These are phyloP conservation scores for Clinocottus analis DNA, from an alignment of 2,113 vertebrate genomes.

Conservation along the genomic window DNA sequence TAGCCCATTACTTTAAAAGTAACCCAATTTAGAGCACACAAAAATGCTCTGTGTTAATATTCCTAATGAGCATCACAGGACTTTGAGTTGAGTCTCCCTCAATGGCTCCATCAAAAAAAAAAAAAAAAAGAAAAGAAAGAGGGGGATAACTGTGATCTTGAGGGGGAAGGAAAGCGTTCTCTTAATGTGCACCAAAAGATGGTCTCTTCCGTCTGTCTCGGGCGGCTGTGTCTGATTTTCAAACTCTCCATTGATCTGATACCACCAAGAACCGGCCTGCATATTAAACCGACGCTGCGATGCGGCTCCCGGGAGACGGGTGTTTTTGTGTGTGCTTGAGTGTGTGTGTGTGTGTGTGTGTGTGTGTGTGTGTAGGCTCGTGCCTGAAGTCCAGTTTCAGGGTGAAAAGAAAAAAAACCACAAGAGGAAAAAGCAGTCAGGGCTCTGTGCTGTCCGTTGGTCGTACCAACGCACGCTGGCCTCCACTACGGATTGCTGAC, in stretches of 20 bases:
- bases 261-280: conserved; percentile 73
- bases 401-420: conserved; percentile 13
- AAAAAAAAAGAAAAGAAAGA: neutral
- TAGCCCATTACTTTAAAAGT: conserved; percentile 70
- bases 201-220: conserved; percentile 69
- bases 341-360: conserved; percentile 21
- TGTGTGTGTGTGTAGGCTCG: conserved; percentile 22
- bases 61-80: conserved; percentile 76
- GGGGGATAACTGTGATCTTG: conserved; percentile 67
- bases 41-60: conserved; percentile 49
- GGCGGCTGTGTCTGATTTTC: conserved; percentile 74
- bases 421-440: conserved; percentile 52
- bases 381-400: conserved; percentile 60
- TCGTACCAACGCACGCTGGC: conserved; percentile 69
- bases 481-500: conserved; percentile 64
- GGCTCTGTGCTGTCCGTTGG: conserved; percentile 50
- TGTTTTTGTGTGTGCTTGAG: conserved; percentile 37
- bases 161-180: conserved; percentile 65
- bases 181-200: conserved; percentile 71
- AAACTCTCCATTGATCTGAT: conserved; percentile 76
- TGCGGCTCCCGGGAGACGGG: conserved; percentile 50
- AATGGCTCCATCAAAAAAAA: conserved; percentile 63
- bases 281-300: conserved; percentile 68
- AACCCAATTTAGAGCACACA: conserved; percentile 49
- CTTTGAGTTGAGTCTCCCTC: conserved; percentile 60